Evolutionary conservation across 2,888 invertebrate genomes (phyloP), one percentile per base, ranked within the genome.

Genomic region (Lamproptera curius): DNA sequence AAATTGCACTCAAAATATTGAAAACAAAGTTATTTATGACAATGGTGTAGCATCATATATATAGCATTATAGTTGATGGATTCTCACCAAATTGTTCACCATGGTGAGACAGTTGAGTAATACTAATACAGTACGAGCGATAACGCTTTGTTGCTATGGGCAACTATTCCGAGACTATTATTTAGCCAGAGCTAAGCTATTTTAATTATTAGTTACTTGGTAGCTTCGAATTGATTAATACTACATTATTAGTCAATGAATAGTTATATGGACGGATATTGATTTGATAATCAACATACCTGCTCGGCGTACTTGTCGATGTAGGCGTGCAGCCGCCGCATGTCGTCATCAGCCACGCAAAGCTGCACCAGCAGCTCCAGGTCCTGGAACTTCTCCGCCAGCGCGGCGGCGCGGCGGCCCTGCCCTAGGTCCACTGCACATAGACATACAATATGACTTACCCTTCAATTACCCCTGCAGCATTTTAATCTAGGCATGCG

Each of bases 331-430:
- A 86, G 70, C 0, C 67, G 61, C 0, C 68, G 67, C 61, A 93
- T 90, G 70, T 96, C 95, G 44, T 92, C 86, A 0, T 91, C 92
- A 37, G 88, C 77, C 68, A 96, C 94, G 70, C 97, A 97, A 59
- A 97, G 91, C 57, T 92, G 86, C 26, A 97, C 91, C 38, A 97
- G 80, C 35, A 94, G 90, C 59, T 93, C 93, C 68, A 96, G 96
- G 76, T 97, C 97, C 34, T 91, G 88, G 80, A 95, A 97, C 77
- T 97, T 97, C 79, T 98, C 97, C 0, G 96, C 97, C 36, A 97
- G 78, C 58, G 92, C 91, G 0, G 93, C 92, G 6, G 96, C 97
- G 48, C 93, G 91, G 65, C 96, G 96, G 58, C 89, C 92, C 67
- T 96, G 94, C 1, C 91, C 91, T 57, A 93, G 92, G 17, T 92